A percentile compares a stretch with the other conserved stretches of the same genome.
Conservation (phyloP, 2,888 invertebrate species). For the Mactromeris polynyma region DNA sequence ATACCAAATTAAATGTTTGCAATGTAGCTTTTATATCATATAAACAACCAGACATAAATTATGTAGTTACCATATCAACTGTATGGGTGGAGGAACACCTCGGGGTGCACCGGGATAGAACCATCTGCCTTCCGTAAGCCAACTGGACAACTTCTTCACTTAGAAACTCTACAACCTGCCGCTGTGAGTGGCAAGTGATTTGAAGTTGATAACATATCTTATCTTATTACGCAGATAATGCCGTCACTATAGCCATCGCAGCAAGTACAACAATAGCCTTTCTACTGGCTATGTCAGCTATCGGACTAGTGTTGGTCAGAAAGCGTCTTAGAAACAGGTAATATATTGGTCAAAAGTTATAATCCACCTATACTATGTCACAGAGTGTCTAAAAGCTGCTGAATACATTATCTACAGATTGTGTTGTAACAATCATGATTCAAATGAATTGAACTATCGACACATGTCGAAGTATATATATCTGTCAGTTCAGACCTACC, state of each 20-base stretch:
- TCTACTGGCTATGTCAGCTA: background rate
- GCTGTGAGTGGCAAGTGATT: background rate
- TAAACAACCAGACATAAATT: background rate
- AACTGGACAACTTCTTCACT: too few species aligned
- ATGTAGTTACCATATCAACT: background rate
- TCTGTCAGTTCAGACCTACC: too few species aligned
- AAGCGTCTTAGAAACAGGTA: conserved; percentile 14
- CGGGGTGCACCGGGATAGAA: background rate
- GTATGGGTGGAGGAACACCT: too few species aligned
- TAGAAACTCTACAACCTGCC: background rate
- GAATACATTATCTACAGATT: too few species aligned
- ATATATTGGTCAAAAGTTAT: background rate
- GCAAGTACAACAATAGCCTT: background rate
- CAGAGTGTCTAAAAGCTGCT: too few species aligned
- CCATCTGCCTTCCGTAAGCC: too few species aligned
- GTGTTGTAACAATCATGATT: too few species aligned
- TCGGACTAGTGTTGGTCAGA: background rate
- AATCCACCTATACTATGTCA: too few species aligned
- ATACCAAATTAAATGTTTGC: too few species aligned
- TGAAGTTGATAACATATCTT: background rate
- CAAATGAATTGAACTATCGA: too few species aligned
- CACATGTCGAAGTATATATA: too few species aligned
- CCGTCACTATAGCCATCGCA: background rate
- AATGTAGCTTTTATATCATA: too few species aligned
- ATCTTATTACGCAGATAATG: background rate